A percentile compares a stretch with the other conserved stretches of the same genome.
Evolutionary conservation across 2,888 invertebrate genomes (phyloP).

Genomic region (Desoria tigrina): DNA sequence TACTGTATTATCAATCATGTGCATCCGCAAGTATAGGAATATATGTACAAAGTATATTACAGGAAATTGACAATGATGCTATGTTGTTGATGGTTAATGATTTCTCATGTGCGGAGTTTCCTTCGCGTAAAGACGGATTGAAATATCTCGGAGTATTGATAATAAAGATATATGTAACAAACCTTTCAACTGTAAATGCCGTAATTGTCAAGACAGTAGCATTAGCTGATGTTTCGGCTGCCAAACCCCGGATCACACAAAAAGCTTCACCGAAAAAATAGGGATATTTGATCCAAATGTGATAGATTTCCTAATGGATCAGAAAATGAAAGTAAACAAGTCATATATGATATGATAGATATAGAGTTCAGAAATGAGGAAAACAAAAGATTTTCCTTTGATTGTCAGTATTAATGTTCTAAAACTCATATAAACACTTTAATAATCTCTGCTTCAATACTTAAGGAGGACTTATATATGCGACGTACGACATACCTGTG

Average conservation of each 20-base stretch:
- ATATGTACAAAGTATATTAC: too few species aligned
- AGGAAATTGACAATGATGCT: not conserved
- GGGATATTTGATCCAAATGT: slow-evolving; percentile 70
- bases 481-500: slow-evolving; percentile 59
- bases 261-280: slow-evolving; percentile 76
- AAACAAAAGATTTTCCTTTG: not conserved
- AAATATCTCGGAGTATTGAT: too few species aligned
- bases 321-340: not conserved
- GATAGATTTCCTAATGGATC: slow-evolving; percentile 39
- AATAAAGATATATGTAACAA: too few species aligned
- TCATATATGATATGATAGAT: too few species aligned
- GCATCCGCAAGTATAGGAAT: too few species aligned
- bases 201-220: slow-evolving; percentile 79
- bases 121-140: too few species aligned
- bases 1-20: too few species aligned
- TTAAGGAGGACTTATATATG: too few species aligned
- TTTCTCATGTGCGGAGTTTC: too few species aligned
- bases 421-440: too few species aligned
- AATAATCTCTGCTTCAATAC: too few species aligned
- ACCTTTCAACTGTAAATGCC: slow-evolving; percentile 83
- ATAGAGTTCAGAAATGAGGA: not conserved
- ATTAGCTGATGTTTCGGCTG: slow-evolving; percentile 82
- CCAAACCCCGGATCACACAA: slow-evolving; percentile 74
- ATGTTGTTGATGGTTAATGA: not conserved
- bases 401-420: too few species aligned